These are phyloP conservation scores for Crypturellus undulatus DNA, from an alignment of 2,113 vertebrate genomes.

Conservation along the genomic window DNA sequence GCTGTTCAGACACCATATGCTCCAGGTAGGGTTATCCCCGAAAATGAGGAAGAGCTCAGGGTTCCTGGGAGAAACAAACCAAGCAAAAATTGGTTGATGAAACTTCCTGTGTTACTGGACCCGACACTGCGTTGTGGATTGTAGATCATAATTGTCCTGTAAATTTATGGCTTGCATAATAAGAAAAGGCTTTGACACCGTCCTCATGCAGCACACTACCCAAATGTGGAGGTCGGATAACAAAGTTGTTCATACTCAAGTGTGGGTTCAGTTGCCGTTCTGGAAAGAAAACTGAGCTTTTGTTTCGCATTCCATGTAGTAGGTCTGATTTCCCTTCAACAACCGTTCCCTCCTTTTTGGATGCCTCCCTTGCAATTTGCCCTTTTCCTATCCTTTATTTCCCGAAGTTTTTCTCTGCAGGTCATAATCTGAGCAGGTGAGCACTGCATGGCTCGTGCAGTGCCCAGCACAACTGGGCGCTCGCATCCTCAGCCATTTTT, in stretches of 20 bases:
- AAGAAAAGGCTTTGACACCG: neutral
- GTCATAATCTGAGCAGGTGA: neutral
- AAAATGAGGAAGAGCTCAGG: neutral
- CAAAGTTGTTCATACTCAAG: neutral
- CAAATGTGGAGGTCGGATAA: neutral
- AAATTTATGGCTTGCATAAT: slow-evolving; percentile 43
- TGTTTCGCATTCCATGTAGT: neutral
- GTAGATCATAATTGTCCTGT: neutral
- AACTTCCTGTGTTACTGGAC: slow-evolving; percentile 35
- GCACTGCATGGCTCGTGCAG: neutral
- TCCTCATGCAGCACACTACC: neutral
- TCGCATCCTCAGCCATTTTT: neutral
- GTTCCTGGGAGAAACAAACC: slow-evolving; percentile 10
- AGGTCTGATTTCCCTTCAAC: neutral
- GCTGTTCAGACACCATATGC: slow-evolving; percentile 54
- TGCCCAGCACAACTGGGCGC: neutral
- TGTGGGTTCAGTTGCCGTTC: neutral
- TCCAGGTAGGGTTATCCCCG: slow-evolving; percentile 54
- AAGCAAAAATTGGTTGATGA: neutral
- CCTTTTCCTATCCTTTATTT: neutral
- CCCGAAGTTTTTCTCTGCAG: neutral
- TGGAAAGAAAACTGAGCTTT: neutral
- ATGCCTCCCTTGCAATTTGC: neutral
- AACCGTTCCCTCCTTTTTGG: neutral
- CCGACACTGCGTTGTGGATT: neutral